Base-by-base conservation (phyloP, 2,888 invertebrate genomes). In the Notodonta dromedarius region DNA sequence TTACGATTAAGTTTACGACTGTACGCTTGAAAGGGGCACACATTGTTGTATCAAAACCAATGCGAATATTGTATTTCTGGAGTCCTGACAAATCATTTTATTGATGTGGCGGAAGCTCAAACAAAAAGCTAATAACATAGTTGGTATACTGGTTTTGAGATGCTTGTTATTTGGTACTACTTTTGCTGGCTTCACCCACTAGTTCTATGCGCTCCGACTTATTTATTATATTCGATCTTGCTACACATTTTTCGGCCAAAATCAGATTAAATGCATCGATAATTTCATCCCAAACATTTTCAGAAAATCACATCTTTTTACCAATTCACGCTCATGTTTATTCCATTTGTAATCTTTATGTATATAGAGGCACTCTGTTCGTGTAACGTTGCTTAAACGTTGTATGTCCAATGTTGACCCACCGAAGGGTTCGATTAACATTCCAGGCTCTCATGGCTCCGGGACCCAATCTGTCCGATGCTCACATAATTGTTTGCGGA, bases 401-500 rank as follows among this genome's bases (percentile, higher is more conserved):
- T 71, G 63, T 68, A 63, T 71, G 71, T 62, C 78, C 75, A 72
- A 71, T 74, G 75, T 79, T 83, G 84, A 82, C 81, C 85, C 79
- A 74, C 71, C 71, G 69, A 80, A 81, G 77, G 83, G 83, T 85
- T 87, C 85, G 82, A 88, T 89, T 88, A 89, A 88, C 89, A 90
- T 90, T 90, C 89, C 85, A 78, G 79, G 81, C 75, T 82, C 74
- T 85, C 86, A 85, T 83, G 85, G 88, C 82, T 83, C 76, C 74
- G 86, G 88, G 88, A 86, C 83, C 78, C 87, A 87, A 87, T 89
- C 85, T 84, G 84, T 82, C 78, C 81, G 79, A 79, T 79, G 81
- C 70, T 76, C 81, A 78, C 80, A 85, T 89, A 88, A 91, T 90
- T 90, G 90, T 90, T 90, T 90, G 88, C 86, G 82, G 83, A 87